Evolutionary conservation across 1,140 invertebrate species (phyloP), one percentile per base, ranked within the genome.

Genomic region (Macrostomum lignano): DNA sequence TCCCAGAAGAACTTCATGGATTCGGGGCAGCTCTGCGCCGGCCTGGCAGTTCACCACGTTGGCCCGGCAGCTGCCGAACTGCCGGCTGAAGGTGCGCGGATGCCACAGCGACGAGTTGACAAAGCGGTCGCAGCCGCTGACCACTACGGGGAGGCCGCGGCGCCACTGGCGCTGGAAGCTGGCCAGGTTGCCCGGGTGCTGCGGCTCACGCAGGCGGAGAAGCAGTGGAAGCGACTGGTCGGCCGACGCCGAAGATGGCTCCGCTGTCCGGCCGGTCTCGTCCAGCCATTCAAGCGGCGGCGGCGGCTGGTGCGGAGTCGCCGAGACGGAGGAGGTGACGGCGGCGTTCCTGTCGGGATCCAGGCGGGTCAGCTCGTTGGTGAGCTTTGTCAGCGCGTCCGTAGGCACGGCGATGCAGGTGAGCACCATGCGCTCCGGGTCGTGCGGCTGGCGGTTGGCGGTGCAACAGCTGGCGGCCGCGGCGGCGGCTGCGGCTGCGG

Each of bases 1-100:
- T 91, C 78, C 84, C 84, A 93, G 54, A 93, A 93, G 44, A 74
- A 74, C 11, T 68, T 66, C 68, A 88, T 82, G 2, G 72, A 72
- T 78, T 73, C 33, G 49, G 23, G 51, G 40, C 3, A 55, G 44
- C n/a, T 52, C 40, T 43, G 74, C 72, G 3, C 77, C 76, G 26
- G 71, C 84, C 40, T 73, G 66, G 45, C 79, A 88, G 49, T 93
- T 84, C 2, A 93, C 67, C 13, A 93, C 62, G 60, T 91, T 78
- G 48, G 81, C 82, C 33, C 74, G 73, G 26, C 73, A 67, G 36
- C 82, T 71, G 7, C 81, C 81, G 56, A 86, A 93, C 46, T 88
- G 78, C 15, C 67, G 64, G 1, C 69, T 67, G 51, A 93, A 93
- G 1, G 75, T 69, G 37, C 78, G 72, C 0, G 84, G 82, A 45